phyloP scores from a whole-genome alignment of 2,888 invertebrate species.

The Fragum whitleyi region DNA sequence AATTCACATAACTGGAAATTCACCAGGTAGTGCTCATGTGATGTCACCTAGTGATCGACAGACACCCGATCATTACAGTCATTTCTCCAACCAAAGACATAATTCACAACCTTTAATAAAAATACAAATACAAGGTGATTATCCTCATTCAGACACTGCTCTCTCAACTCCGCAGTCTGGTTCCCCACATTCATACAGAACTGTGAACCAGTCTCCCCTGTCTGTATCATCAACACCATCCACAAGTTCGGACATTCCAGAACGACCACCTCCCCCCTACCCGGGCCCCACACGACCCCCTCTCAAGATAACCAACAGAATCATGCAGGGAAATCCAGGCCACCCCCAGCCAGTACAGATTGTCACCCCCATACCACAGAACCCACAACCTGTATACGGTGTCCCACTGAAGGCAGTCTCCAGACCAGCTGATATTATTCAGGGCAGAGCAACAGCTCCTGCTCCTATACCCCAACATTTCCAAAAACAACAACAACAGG shows the following conservation, averaged over 20 bases:
- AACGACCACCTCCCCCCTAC: slow-evolving; percentile 84
- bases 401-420: slow-evolving; percentile 71
- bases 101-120: slow-evolving; percentile 40
- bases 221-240: slow-evolving; percentile 84
- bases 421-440: slow-evolving; percentile 56
- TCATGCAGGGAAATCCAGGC: slow-evolving; percentile 60
- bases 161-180: slow-evolving; percentile 81
- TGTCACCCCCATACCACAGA: slow-evolving; percentile 68
- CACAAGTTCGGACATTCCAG: slow-evolving; percentile 83
- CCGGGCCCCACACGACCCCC: slow-evolving; percentile 78
- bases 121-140: slow-evolving; percentile 40
- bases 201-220: slow-evolving; percentile 84
- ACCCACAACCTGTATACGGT: slow-evolving; percentile 55
- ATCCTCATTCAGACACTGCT: slow-evolving; percentile 70
- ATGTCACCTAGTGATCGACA: slow-evolving; percentile 54
- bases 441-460: slow-evolving; percentile 50
- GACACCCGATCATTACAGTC: slow-evolving; percentile 86
- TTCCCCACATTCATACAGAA: slow-evolving; percentile 82
- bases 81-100: slow-evolving; percentile 25
- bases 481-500: slow-evolving; percentile 17
- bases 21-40: slow-evolving; percentile 49
- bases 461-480: slow-evolving; percentile 5
- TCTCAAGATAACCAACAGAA: slow-evolving; percentile 48
- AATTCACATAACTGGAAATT: slow-evolving; percentile 69
- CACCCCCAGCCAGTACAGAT: slow-evolving; percentile 44